Evolutionary conservation across 2,888 invertebrate species (phyloP), one percentile per base, ranked within the genome.

Genomic region (Nymphalis polychloros): DNA sequence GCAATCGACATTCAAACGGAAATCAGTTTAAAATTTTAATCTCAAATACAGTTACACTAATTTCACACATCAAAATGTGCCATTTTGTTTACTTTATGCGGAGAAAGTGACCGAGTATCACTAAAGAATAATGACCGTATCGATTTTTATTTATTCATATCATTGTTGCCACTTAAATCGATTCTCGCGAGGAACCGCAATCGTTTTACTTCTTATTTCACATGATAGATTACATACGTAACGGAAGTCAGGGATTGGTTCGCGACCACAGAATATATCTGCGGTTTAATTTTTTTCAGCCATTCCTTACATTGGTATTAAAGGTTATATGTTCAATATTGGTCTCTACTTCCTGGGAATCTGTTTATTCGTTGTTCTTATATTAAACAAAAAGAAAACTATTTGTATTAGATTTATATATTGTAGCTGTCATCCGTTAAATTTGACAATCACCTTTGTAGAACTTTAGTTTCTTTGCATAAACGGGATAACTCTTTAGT

Each of bases 151-250:
- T 85, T 79, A 77, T 76, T 84, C 79, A 78, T 80, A 79, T 81
- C 82, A 78, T 78, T 81, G 82, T 79, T 81, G 70, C 70, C 72
- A 76, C 79, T 79, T 72, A 80, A 85, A 86, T 87, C 84, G 84
- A 85, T 84, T 87, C 84, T 81, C 73, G 81, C 74, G 77, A 76
- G 85, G 55, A 13, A 57, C 86, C 86, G 77, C 88, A 87, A 82
- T 79, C 84, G 83, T 82, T 86, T 86, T 81, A 77, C 74, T 77
- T 78, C 77, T 81, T 79, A 82, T 84, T 84, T 76, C 83, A 85
- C 84, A 84, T 84, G 85, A 80, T 81, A 82, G 81, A 84, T 85
- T 87, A 87, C 85, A 87, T 85, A 88, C 86, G 83, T 75, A 82
- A 83, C 82, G 84, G 85, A 85, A 85, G 80, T 80, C 73, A 72